Evolutionary conservation across 2,113 vertebrate genomes (phyloP).

Genomic region (Toxostoma redivivum): DNA sequence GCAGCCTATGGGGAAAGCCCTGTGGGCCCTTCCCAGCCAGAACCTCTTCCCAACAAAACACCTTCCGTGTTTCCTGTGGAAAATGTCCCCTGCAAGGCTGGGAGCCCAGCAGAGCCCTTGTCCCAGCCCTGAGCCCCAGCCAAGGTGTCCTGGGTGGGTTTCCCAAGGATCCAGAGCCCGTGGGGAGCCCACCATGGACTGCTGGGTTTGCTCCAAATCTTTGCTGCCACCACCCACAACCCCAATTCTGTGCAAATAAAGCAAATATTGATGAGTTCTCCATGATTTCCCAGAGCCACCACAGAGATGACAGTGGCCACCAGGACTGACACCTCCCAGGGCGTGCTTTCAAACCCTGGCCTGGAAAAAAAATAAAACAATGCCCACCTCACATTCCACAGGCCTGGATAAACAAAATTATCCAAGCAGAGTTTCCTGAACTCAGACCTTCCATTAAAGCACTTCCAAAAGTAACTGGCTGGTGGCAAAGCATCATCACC

Average conservation of each 20-base stretch:
- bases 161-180: not conserved
- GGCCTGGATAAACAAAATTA: accelerated
- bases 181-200: not conserved
- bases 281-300: not conserved
- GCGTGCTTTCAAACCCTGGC: accelerated
- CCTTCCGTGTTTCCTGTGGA: not conserved
- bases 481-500: accelerated
- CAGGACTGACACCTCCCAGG: not conserved
- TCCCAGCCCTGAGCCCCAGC: not conserved
- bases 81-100: not conserved
- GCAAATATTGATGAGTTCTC: accelerated
- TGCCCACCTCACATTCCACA: accelerated
- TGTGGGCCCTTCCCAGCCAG: not conserved
- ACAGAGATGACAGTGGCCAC: accelerated
- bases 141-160: accelerated
- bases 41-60: not conserved
- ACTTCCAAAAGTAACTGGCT: not conserved
- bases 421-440: not conserved
- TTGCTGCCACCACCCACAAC: not conserved
- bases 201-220: accelerated
- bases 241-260: not conserved
- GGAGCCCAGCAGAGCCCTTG: accelerated
- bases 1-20: not conserved
- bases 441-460: not conserved
- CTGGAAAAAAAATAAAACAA: not conserved